Percentiles rank a stretch among this genome's conserved stretches.
These are phyloP conservation scores for Odontophorus gujanensis DNA, from an alignment of 2,113 vertebrate genomes.

Conservation along the genomic window DNA sequence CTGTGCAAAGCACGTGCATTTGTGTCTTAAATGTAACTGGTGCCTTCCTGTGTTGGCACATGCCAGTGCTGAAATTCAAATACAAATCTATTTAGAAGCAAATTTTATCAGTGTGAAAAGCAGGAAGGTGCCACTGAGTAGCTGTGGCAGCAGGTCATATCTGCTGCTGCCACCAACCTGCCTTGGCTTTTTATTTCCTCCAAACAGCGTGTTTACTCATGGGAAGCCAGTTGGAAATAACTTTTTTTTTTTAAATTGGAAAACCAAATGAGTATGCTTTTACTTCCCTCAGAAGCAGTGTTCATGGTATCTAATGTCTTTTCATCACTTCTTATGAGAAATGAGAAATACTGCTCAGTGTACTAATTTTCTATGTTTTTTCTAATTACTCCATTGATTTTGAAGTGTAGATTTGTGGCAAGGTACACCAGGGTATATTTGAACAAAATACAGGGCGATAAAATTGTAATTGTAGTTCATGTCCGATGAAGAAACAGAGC, in stretches of 20 bases:
- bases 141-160: not conserved
- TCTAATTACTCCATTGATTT: not conserved
- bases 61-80: not conserved
- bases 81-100: not conserved
- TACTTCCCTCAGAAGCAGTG: not conserved
- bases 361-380: not conserved
- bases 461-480: constrained; percentile 10
- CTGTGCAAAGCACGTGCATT: not conserved
- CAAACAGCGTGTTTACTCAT: not conserved
- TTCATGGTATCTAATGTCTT: not conserved
- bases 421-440: constrained; percentile 6
- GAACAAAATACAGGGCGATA: constrained; percentile 22
- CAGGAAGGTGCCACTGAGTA: not conserved
- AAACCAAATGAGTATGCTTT: not conserved
- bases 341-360: not conserved
- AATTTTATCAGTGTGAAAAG: not conserved
- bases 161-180: not conserved
- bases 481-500: constrained; percentile 12
- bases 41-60: not conserved
- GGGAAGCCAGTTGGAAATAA: not conserved
- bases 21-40: not conserved
- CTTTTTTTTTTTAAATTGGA: not conserved
- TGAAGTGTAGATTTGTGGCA: not conserved
- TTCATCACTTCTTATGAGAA: not conserved
- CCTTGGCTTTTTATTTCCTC: not conserved